A percentile compares a stretch with the other conserved stretches of the same genome.
Evolutionary conservation across 2,888 invertebrate species (phyloP).

Genomic region (Dicranocentrus wangi): DNA sequence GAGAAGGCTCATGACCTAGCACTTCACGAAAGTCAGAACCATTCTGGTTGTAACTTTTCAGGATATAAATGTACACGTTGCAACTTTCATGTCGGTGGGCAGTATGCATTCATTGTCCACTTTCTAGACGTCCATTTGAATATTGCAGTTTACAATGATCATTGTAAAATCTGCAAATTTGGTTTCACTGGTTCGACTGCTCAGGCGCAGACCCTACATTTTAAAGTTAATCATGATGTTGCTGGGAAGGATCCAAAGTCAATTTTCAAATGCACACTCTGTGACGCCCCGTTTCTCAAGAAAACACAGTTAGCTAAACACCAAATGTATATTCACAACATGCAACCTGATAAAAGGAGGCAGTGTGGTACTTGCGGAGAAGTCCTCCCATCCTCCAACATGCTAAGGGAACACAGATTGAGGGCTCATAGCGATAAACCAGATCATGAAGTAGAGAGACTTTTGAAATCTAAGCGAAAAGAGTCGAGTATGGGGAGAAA

Average conservation of each 20-base stretch:
- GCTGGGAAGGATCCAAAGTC: conserved; percentile 15
- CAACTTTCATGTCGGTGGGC: conserved; percentile 30
- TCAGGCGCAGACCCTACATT: neutral
- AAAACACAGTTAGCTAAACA: conserved; percentile 17
- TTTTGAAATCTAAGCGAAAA: conserved; percentile 11
- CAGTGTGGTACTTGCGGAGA: conserved; percentile 18
- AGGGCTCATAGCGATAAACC: conserved; percentile 11
- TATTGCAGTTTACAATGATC: conserved; percentile 13
- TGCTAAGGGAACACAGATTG: conserved; percentile 16
- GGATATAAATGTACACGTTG: conserved; percentile 42
- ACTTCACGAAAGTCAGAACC: conserved; percentile 28
- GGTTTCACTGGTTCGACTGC: conserved; percentile 1
- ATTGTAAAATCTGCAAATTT: conserved; percentile 31
- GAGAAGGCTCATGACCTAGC: conserved; percentile 45
- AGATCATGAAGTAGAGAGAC: neutral
- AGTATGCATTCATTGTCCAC: conserved; percentile 24
- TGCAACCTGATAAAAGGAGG: conserved; percentile 1
- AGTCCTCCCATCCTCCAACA: neutral
- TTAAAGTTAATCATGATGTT: conserved; percentile 23
- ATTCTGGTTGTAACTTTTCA: conserved; percentile 12
- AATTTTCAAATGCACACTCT: conserved; percentile 33
- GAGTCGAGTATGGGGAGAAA: neutral
- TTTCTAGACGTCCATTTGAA: conserved; percentile 35
- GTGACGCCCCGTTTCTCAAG: conserved; percentile 40
- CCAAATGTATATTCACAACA: conserved; percentile 19